These are phyloP conservation scores for Aythya baeri DNA, from an alignment of 2,113 vertebrate genomes.

Conservation along the genomic window DNA sequence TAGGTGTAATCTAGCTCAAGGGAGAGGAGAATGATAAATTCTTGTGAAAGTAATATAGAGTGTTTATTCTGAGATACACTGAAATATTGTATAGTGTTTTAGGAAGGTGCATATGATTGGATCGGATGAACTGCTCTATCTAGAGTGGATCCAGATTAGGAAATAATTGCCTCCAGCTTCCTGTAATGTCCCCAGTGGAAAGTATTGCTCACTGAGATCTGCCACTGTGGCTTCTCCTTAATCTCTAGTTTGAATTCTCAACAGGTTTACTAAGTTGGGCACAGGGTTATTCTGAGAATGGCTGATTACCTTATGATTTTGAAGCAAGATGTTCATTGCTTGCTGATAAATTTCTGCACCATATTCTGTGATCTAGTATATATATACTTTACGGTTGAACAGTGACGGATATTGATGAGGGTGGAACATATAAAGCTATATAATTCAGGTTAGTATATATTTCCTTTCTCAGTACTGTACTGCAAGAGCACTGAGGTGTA, in stretches of 20 bases:
- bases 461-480: neutral
- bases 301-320: neutral
- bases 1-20: neutral
- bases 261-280: neutral
- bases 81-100: neutral
- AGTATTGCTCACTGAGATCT: neutral
- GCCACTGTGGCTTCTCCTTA: neutral
- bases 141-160: neutral
- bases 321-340: neutral
- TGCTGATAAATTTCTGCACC: neutral
- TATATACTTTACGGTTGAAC: neutral
- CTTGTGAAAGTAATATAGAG: neutral
- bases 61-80: neutral
- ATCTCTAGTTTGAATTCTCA: neutral
- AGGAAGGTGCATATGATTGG: neutral
- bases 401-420: neutral
- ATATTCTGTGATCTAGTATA: neutral
- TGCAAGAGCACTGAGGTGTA: neutral
- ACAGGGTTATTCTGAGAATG: neutral
- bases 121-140: neutral
- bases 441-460: neutral
- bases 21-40: neutral
- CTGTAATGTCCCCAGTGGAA: neutral
- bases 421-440: neutral
- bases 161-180: neutral